phyloP scores from a whole-genome alignment of 2,797 vertebrate species.

The Xenentodon cancila region DNA sequence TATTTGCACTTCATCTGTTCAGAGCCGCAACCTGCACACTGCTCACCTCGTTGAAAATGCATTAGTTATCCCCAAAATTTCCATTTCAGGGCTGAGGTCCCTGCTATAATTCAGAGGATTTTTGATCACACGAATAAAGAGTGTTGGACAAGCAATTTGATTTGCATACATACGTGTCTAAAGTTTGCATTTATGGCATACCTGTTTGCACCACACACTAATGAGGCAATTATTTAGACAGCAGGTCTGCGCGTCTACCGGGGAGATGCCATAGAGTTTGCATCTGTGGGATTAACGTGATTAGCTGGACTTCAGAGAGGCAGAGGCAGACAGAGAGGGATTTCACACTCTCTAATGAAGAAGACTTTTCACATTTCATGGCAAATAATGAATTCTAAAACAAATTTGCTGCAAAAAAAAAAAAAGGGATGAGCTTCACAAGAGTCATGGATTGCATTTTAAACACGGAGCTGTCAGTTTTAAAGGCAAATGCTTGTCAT shows the following conservation, averaged over 20 bases:
- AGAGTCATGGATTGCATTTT: conserved; percentile 68
- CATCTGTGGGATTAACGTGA: conserved; percentile 71
- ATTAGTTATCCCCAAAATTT: conserved; percentile 72
- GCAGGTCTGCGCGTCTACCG: conserved; percentile 61
- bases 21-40: conserved; percentile 42
- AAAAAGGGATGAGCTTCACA: conserved; percentile 71
- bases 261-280: conserved; percentile 53
- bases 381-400: conserved; percentile 82
- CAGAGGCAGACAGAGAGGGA: conserved; percentile 66
- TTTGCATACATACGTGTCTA: conserved; percentile 75
- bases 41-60: conserved; percentile 63
- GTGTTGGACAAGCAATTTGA: conserved; percentile 72
- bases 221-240: conserved; percentile 84
- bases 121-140: conserved; percentile 79
- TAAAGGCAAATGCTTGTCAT: conserved; percentile 58
- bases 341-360: conserved; percentile 80
- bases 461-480: conserved; percentile 61
- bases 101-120: conserved; percentile 59
- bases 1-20: conserved; percentile 52
- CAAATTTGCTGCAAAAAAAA: conserved; percentile 65
- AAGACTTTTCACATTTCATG: conserved; percentile 81
- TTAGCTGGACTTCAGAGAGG: conserved; percentile 77
- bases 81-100: conserved; percentile 65
- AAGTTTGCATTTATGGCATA: conserved; percentile 75
- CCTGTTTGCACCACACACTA: conserved; percentile 74